Evolutionary conservation across 64 coral and sea anemone species (phyloP).

Genomic region (Catalaphyllia jardinei): DNA sequence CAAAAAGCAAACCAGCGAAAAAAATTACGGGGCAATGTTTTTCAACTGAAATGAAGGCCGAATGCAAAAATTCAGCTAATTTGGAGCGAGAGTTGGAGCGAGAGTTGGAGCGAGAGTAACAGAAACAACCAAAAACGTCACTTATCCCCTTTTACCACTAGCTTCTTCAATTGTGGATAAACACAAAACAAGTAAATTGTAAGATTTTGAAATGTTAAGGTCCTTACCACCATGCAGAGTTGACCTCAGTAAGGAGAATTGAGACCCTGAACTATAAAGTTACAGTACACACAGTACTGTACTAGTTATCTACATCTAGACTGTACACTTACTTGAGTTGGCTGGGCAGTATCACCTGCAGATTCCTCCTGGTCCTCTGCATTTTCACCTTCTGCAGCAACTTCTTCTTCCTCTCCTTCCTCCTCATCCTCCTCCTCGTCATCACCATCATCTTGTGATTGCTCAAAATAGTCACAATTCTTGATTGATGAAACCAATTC

Average conservation of each 20-base stretch:
- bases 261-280: not conserved
- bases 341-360: not conserved
- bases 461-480: conserved; percentile 76
- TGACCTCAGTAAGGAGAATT: not conserved
- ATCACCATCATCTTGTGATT: conserved; percentile 14
- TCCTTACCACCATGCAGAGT: not conserved
- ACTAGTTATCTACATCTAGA: no score
- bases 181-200: no score
- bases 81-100: no score
- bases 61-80: no score
- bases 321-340: conserved; percentile 1
- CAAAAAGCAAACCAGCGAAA: no score
- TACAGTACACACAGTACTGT: not conserved
- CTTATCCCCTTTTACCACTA: no score
- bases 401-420: conserved; percentile 35
- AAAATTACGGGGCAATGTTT: no score
- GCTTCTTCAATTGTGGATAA: no score
- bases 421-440: conserved; percentile 6
- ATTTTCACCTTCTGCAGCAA: conserved; percentile 25
- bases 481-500: conserved; percentile 79
- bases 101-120: no score
- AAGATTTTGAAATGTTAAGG: not conserved
- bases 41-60: no score
- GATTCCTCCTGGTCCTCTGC: conserved; percentile 30
- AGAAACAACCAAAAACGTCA: no score